phyloP scores from a whole-genome alignment of 2,797 vertebrate genomes.

The Aselliscus stoliczkanus region DNA sequence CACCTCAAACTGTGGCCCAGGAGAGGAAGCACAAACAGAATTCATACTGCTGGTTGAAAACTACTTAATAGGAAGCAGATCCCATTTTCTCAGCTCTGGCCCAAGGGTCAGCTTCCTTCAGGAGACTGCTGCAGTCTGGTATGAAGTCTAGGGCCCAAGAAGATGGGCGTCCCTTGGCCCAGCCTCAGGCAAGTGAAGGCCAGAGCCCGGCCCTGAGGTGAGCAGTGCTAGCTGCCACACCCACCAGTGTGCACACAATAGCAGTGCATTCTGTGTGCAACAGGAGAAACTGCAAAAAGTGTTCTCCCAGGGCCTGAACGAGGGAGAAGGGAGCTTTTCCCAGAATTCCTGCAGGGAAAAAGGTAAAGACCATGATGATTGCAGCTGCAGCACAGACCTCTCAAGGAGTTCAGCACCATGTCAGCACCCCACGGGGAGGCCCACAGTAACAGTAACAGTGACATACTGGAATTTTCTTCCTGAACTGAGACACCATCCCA shows the following conservation, averaged over 20 bases:
- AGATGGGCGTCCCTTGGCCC: not conserved
- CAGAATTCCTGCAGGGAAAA: not conserved
- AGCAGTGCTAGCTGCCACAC: not conserved
- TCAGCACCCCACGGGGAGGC: not conserved
- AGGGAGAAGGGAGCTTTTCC: not conserved
- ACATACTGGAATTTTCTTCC: not conserved
- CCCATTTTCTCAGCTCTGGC: not conserved
- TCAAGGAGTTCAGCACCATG: not conserved
- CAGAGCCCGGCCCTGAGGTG: not conserved
- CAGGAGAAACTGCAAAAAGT: not conserved
- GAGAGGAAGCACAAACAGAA: conserved; percentile 68
- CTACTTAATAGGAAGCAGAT: conserved; percentile 42
- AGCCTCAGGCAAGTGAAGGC: not conserved
- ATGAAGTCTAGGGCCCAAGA: not conserved
- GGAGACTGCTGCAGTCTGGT: not conserved
- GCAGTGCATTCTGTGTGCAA: not conserved
- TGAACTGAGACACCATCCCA: not conserved
- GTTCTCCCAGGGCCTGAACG: not conserved
- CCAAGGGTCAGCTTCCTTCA: not conserved
- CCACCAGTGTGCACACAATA: not conserved
- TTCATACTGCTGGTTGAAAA: conserved; percentile 12
- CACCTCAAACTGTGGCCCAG: conserved; percentile 40
- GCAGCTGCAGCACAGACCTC: too few relatives aligned
- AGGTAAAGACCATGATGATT: not conserved
- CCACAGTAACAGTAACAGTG: not conserved